These are phyloP conservation scores for Drosophila silvestris DNA, from an alignment of 2,888 invertebrate species.

Conservation along the genomic window DNA sequence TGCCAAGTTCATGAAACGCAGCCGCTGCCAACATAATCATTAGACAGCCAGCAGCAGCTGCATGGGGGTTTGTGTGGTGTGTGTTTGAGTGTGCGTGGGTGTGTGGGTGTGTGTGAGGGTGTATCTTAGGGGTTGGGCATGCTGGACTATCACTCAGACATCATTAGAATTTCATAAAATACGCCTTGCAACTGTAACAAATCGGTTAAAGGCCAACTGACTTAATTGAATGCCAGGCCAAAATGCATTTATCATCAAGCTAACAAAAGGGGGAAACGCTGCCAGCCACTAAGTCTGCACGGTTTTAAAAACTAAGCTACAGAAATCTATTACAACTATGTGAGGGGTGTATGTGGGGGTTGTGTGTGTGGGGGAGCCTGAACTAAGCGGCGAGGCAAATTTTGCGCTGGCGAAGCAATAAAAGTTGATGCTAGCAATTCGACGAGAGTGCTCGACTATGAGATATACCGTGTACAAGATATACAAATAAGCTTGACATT, in stretches of 20 bases:
- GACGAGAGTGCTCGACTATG: background rate
- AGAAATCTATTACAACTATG: constrained; percentile 67
- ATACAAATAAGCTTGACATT: background rate
- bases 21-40: constrained; percentile 55
- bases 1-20: constrained; percentile 69
- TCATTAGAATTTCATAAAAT: constrained; percentile 76
- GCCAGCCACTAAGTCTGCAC: constrained; percentile 40
- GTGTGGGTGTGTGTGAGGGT: background rate
- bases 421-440: constrained; percentile 50
- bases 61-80: background rate
- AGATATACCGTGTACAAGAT: constrained; percentile 8
- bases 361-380: background rate
- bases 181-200: constrained; percentile 55
- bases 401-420: constrained; percentile 71
- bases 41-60: constrained; percentile 27
- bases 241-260: constrained; percentile 76
- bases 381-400: constrained; percentile 73
- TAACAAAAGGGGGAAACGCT: background rate
- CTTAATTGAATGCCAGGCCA: constrained; percentile 73
- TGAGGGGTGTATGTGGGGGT: background rate
- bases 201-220: constrained; percentile 62
- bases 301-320: constrained; percentile 60
- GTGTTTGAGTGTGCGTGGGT: background rate
- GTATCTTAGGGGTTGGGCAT: constrained; percentile 1
- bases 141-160: constrained; percentile 68